Percentiles rank a stretch among this genome's conserved stretches.
phyloP scores from a whole-genome alignment of 1,140 invertebrate genomes.

The Dreissena rostriformis region DNA sequence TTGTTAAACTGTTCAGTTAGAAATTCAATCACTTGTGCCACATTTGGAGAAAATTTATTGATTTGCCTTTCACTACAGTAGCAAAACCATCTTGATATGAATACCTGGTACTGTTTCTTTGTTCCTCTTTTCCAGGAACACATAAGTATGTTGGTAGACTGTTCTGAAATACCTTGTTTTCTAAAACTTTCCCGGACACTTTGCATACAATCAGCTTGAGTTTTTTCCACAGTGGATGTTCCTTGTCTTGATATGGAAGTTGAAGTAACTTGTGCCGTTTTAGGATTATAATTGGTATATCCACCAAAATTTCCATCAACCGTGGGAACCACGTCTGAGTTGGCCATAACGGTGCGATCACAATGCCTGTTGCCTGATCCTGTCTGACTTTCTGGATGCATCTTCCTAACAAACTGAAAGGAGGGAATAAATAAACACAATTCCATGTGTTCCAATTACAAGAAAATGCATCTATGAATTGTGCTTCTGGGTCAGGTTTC shows the following conservation, averaged over 20 bases:
- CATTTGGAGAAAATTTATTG: not conserved
- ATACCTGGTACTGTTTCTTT: constrained; percentile 49
- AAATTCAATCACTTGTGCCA: constrained; percentile 41
- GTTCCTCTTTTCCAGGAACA: constrained; percentile 46
- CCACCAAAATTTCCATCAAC: constrained; percentile 33
- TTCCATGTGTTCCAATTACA: constrained; percentile 10
- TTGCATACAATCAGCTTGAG: constrained; percentile 40
- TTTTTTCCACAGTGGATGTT: constrained; percentile 21
- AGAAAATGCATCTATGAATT: constrained; percentile 48
- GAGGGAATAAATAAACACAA: constrained; percentile 58
- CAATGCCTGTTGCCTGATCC: constrained; percentile 40
- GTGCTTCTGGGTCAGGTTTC: constrained; percentile 35
- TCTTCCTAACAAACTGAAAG: constrained; percentile 57
- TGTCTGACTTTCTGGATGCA: constrained; percentile 53
- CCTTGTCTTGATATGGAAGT: constrained; percentile 2
- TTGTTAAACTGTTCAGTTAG: constrained; percentile 36
- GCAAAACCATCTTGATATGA: constrained; percentile 28
- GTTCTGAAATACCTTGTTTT: constrained; percentile 41
- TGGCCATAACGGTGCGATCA: constrained; percentile 56
- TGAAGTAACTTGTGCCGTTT: not conserved
- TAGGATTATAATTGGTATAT: constrained; percentile 22
- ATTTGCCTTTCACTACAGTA: constrained; percentile 37
- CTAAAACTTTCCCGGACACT: constrained; percentile 39
- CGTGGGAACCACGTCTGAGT: constrained; percentile 56
- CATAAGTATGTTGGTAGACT: constrained; percentile 42